Conservation (phyloP, 2,797 vertebrate species). For the Phalloptychus januarius region DNA sequence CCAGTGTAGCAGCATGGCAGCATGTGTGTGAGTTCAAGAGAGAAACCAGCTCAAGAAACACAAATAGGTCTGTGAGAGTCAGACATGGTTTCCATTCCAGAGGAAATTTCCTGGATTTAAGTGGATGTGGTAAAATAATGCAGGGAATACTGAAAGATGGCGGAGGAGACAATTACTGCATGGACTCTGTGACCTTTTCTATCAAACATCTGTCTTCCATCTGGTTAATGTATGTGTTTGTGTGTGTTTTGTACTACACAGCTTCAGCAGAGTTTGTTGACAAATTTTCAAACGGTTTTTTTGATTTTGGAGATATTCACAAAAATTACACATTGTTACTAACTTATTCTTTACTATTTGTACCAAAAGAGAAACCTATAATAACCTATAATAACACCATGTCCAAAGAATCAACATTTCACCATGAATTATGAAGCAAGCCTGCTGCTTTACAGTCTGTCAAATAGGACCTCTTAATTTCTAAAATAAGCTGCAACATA, state of each 20-base stretch:
- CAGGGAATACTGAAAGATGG: conserved; percentile 60
- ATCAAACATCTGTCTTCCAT: conserved; percentile 82
- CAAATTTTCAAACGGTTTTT: conserved; percentile 66
- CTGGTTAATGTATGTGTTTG: conserved; percentile 57
- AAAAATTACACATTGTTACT: conserved; percentile 59
- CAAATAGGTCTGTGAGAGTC: conserved; percentile 39
- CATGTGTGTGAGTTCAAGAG: not conserved
- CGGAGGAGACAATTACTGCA: conserved; percentile 67
- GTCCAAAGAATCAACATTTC: conserved; percentile 42
- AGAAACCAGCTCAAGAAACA: conserved; percentile 31
- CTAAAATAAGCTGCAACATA: conserved; percentile 46
- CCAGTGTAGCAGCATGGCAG: not conserved
- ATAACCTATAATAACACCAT: conserved; percentile 53
- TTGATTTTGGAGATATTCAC: conserved; percentile 53
- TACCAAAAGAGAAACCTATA: conserved; percentile 57
- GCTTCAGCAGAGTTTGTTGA: conserved; percentile 57
- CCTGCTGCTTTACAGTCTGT: conserved; percentile 41
- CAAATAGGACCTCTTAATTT: conserved; percentile 44
- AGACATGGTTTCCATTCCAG: conserved; percentile 75
- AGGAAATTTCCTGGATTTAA: conserved; percentile 80
- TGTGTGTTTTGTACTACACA: conserved; percentile 38
- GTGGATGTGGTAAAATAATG: conserved; percentile 69
- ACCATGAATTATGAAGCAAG: conserved; percentile 29
- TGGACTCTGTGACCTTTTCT: conserved; percentile 77
- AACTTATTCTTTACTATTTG: conserved; percentile 63